A percentile compares a stretch with the other conserved stretches of the same genome.
These are phyloP conservation scores for Lytechinus pictus DNA, from an alignment of 35 echinoderm and acorn worm genomes.

Conservation along the genomic window DNA sequence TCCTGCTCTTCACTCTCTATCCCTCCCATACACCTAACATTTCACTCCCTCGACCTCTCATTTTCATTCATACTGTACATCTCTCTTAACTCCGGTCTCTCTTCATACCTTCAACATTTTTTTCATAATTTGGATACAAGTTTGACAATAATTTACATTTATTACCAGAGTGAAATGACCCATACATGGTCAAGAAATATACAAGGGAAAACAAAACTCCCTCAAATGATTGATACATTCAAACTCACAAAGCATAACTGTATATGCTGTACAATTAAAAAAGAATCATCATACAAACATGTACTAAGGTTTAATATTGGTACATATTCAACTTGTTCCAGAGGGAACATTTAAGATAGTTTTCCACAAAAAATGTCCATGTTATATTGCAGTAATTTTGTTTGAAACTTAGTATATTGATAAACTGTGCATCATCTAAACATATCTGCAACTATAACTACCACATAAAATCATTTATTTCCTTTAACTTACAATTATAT, in stretches of 20 bases:
- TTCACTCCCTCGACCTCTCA: not conserved
- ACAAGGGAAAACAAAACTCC: slow-evolving; percentile 11
- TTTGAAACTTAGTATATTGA: not conserved
- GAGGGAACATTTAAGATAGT: not conserved
- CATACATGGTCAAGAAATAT: slow-evolving; percentile 4
- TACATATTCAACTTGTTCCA: not conserved
- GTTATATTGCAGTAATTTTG: not conserved
- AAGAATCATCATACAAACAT: not conserved
- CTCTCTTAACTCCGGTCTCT: not conserved
- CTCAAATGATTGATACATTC: not conserved
- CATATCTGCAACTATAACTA: not conserved
- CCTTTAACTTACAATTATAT: not conserved
- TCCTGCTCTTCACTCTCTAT: not conserved
- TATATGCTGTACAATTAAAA: not conserved
- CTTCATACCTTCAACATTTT: not conserved
- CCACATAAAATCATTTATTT: not conserved
- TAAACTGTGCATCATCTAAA: not conserved
- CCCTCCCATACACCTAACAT: no score
- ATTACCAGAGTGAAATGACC: slow-evolving; percentile 49
- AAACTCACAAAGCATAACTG: not conserved
- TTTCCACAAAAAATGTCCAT: not conserved
- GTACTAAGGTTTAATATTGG: not conserved
- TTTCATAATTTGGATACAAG: not conserved
- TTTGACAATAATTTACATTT: slow-evolving; percentile 58
- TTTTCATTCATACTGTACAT: not conserved